Percentiles rank a stretch among this genome's conserved stretches.
Conservation (phyloP, 2,888 invertebrate genomes). For the Andrena flavipes region DNA sequence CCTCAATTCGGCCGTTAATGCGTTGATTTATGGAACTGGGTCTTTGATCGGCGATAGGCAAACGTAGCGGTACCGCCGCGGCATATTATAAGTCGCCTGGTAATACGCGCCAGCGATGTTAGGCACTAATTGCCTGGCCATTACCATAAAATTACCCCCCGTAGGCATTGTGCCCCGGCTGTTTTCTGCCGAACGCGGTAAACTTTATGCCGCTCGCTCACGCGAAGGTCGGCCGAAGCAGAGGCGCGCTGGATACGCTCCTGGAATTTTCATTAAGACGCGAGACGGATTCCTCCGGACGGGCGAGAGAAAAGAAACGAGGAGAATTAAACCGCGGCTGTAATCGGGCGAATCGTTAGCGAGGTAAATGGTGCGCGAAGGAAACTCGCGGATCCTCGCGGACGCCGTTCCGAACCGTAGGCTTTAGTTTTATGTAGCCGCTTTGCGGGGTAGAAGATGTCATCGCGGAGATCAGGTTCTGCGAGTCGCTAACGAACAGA, state of each 20-base stretch:
- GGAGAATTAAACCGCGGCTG: slow-evolving; percentile 14
- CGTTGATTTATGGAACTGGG: slow-evolving; percentile 53
- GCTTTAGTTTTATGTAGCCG: slow-evolving; percentile 27
- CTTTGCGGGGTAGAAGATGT: slow-evolving; percentile 53
- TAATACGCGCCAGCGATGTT: slow-evolving; percentile 46
- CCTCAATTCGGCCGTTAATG: slow-evolving; percentile 40
- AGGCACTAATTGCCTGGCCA: slow-evolving; percentile 47
- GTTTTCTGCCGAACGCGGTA: slow-evolving; percentile 10
- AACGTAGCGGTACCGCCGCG: slow-evolving; percentile 51
- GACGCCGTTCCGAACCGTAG: slow-evolving; percentile 5
- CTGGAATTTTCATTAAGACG: not conserved
- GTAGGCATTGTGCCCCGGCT: slow-evolving; percentile 9
- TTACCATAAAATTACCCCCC: slow-evolving; percentile 38
- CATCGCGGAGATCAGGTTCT: slow-evolving; percentile 61
- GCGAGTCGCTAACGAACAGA: slow-evolving; percentile 52
- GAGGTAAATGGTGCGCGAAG: slow-evolving; percentile 57
- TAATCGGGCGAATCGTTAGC: slow-evolving; percentile 46
- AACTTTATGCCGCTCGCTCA: not conserved
- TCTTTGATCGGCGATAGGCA: slow-evolving; percentile 52
- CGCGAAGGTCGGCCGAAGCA: slow-evolving; percentile 16
- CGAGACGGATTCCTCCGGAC: not conserved
- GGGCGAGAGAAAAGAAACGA: not conserved
- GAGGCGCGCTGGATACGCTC: not conserved
- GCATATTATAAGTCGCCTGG: slow-evolving; percentile 41
- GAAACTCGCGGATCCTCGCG: slow-evolving; percentile 19